Evolutionary conservation across 2,888 invertebrate genomes (phyloP).

Genomic region (Macrosoma leucophasiata): DNA sequence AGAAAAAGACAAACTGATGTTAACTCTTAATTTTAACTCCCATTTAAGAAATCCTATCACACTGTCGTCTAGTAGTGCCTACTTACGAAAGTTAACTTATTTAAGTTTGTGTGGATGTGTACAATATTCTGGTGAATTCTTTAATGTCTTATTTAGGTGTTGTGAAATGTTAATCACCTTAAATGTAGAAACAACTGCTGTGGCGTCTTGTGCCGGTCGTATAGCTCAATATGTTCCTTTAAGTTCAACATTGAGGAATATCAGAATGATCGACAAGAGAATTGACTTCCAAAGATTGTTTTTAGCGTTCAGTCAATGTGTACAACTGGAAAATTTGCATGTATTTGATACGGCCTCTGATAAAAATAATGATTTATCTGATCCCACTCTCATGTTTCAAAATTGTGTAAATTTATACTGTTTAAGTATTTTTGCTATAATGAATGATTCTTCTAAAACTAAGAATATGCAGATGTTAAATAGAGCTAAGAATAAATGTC

Average conservation of each 20-base stretch:
- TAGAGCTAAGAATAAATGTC: slow-evolving; percentile 32
- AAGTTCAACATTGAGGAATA: slow-evolving; percentile 44
- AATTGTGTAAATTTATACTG: slow-evolving; percentile 47
- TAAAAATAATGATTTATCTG: slow-evolving; percentile 31
- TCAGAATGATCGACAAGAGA: slow-evolving; percentile 42
- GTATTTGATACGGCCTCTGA: slow-evolving; percentile 34
- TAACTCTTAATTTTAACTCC: slow-evolving; percentile 38
- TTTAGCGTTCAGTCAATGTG: slow-evolving; percentile 42
- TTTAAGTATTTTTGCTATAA: slow-evolving; percentile 36
- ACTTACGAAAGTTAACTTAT: slow-evolving; percentile 51
- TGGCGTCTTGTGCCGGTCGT: slow-evolving; percentile 32
- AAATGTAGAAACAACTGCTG: slow-evolving; percentile 35
- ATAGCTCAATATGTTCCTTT: slow-evolving; percentile 39
- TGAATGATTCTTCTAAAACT: slow-evolving; percentile 28
- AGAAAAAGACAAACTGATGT: slow-evolving; percentile 32
- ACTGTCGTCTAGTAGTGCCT: slow-evolving; percentile 34
- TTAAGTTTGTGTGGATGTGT: slow-evolving; percentile 43
- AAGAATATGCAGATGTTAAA: slow-evolving; percentile 36
- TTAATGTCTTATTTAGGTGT: slow-evolving; percentile 44
- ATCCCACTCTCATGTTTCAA: slow-evolving; percentile 39
- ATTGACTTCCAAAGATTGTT: slow-evolving; percentile 46
- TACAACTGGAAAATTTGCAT: slow-evolving; percentile 49
- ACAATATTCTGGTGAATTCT: slow-evolving; percentile 43
- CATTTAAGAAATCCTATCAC: slow-evolving; percentile 32
- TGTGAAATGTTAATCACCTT: slow-evolving; percentile 47